Conservation (phyloP, 2,888 invertebrate genomes). For the Bursaphelenchus okinawaensis region DNA sequence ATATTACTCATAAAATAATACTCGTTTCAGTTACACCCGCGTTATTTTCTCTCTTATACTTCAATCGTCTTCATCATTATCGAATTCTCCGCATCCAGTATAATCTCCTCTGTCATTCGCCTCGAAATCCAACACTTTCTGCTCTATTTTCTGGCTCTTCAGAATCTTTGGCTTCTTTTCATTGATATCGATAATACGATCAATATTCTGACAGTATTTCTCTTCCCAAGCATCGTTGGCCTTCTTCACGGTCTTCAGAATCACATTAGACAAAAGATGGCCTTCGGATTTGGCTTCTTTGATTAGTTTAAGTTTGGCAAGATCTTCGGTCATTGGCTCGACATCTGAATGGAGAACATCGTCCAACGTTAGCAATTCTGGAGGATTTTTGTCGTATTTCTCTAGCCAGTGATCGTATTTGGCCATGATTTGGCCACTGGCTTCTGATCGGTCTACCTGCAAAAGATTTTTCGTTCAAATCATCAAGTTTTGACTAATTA, state of each 20-base stretch:
- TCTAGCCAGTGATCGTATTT: not conserved
- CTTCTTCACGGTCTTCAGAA: not conserved
- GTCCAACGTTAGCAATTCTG: not conserved
- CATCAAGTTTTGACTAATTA: no score
- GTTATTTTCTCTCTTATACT: no score
- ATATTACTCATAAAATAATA: no score
- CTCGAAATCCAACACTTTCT: not conserved
- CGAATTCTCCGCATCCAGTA: not conserved
- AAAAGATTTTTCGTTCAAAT: no score
- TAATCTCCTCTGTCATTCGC: not conserved
- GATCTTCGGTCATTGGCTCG: not conserved
- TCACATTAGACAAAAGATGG: not conserved
- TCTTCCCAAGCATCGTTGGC: not conserved
- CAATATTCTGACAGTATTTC: no score
- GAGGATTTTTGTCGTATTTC: not conserved
- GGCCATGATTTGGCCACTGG: not conserved
- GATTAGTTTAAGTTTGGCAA: not conserved
- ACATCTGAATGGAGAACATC: not conserved
- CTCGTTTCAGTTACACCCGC: no score
- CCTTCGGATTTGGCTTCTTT: not conserved
- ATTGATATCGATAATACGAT: no score
- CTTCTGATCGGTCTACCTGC: not conserved
- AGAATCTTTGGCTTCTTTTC: no score
- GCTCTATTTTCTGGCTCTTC: no score
- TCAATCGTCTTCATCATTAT: not conserved